These are phyloP conservation scores for Tupaia chinensis DNA, from an alignment of 2,113 vertebrate species.

Conservation along the genomic window DNA sequence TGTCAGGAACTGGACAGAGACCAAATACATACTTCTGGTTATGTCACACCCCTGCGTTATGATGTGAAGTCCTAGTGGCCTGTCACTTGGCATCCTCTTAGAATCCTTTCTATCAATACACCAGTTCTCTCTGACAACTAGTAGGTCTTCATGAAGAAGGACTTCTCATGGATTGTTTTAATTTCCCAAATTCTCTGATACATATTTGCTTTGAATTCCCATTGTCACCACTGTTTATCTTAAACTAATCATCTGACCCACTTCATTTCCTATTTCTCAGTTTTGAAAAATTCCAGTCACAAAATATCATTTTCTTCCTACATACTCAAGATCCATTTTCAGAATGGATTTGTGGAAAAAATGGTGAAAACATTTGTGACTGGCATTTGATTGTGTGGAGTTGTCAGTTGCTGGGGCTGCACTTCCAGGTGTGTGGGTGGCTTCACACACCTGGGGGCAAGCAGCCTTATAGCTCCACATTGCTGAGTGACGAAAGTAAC, in stretches of 20 bases:
- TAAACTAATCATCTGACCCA: slow-evolving; percentile 30
- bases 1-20: not conserved
- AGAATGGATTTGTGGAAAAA: not conserved
- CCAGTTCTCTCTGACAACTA: not conserved
- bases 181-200: slow-evolving; percentile 50
- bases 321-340: slow-evolving; percentile 20
- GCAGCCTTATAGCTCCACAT: not conserved
- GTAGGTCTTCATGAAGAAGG: not conserved
- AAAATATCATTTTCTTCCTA: not conserved
- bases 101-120: not conserved
- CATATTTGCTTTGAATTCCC: not conserved
- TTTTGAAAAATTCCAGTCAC: slow-evolving; percentile 37
- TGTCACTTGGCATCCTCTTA: not conserved
- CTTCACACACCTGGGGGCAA: not conserved
- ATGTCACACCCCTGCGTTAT: not conserved
- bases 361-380: not conserved
- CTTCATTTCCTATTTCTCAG: slow-evolving; percentile 27
- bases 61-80: not conserved
- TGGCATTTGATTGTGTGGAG: not conserved
- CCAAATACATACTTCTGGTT: not conserved
- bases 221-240: slow-evolving; percentile 39
- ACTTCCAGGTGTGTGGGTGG: not conserved
- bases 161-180: not conserved
- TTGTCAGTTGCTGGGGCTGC: not conserved
- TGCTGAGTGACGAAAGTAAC: not conserved